phyloP scores from a whole-genome alignment of 2,888 invertebrate genomes.

The Ametastegia equiseti region DNA sequence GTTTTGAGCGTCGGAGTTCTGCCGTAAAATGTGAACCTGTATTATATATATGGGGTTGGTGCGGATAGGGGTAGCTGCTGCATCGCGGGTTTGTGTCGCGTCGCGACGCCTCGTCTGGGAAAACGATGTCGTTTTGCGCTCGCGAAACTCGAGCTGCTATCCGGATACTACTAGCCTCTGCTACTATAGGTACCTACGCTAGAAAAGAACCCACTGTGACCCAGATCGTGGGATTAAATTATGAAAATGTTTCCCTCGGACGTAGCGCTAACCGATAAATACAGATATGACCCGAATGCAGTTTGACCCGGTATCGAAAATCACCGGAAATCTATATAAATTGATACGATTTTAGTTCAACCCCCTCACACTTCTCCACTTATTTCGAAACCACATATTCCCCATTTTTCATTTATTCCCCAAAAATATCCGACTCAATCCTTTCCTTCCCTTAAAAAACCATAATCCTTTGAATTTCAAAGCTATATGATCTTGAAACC shows the following conservation, averaged over 20 bases:
- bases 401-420: too few species aligned
- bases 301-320: too few species aligned
- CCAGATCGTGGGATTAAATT: constrained; percentile 21
- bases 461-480: too few species aligned
- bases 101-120: neutral
- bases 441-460: too few species aligned
- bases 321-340: too few species aligned
- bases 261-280: too few species aligned
- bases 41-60: neutral
- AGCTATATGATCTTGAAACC: too few species aligned
- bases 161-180: neutral
- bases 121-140: neutral
- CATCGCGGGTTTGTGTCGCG: neutral
- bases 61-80: neutral
- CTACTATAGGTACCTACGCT: neutral
- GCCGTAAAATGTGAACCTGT: constrained; percentile 2
- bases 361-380: too few species aligned
- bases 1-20: constrained; percentile 34
- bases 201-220: neutral
- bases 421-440: too few species aligned
- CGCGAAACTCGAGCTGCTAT: neutral
- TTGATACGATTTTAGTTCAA: too few species aligned
- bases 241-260: neutral
- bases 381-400: too few species aligned
- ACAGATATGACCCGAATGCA: too few species aligned